These are phyloP conservation scores for Panagrolaimus sp. DNA, from an alignment of 1,140 invertebrate species.

Conservation along the genomic window DNA sequence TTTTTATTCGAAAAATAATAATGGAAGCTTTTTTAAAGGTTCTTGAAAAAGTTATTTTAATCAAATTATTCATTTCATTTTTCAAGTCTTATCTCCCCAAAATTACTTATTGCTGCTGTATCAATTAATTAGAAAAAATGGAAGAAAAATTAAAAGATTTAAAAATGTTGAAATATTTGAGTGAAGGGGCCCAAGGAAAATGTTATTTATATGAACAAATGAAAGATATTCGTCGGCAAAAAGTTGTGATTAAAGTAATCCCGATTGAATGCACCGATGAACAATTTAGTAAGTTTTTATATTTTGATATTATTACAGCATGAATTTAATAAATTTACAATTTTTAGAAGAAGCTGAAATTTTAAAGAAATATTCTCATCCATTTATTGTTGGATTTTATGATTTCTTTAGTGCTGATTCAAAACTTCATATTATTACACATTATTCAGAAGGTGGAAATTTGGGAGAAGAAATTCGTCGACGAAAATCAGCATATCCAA, in stretches of 20 bases:
- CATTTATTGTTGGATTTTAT: constrained; percentile 4
- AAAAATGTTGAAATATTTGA: not conserved
- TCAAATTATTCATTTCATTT: too few relatives aligned
- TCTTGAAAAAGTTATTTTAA: too few relatives aligned
- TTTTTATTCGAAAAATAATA: too few relatives aligned
- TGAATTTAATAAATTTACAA: too few relatives aligned
- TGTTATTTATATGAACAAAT: not conserved
- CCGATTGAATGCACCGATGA: not conserved
- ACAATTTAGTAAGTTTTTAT: not conserved
- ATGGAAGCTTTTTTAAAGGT: too few relatives aligned
- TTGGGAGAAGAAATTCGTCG: not conserved
- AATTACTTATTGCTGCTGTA: too few relatives aligned
- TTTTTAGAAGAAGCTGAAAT: not conserved
- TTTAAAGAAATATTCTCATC: not conserved
- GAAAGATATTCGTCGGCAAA: not conserved
- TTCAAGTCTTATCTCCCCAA: too few relatives aligned
- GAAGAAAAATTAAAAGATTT: too few relatives aligned
- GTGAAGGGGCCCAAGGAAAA: not conserved
- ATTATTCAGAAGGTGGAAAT: not conserved
- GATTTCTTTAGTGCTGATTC: not conserved
- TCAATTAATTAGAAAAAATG: too few relatives aligned
- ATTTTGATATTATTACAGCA: too few relatives aligned
- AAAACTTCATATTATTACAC: not conserved
- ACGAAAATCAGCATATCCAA: not conserved
- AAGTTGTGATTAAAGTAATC: not conserved